A percentile compares a stretch with the other conserved stretches of the same genome.
These are phyloP conservation scores for Lycaon pictus DNA, from an alignment of 2,113 vertebrate species.

Conservation along the genomic window DNA sequence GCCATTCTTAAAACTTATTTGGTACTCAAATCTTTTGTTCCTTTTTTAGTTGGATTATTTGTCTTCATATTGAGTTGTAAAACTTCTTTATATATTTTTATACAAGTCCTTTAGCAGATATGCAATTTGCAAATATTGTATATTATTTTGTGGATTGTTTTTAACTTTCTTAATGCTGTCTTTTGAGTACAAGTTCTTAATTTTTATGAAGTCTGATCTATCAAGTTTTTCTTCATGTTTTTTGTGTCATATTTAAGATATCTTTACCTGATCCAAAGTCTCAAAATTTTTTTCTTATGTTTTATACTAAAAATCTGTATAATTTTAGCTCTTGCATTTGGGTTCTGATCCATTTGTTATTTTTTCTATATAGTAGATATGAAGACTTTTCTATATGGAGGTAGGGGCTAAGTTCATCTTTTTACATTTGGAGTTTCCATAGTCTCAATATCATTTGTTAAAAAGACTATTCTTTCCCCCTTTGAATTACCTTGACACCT, in stretches of 20 bases:
- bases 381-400: background rate
- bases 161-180: background rate
- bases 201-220: constrained; percentile 5
- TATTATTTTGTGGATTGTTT: background rate
- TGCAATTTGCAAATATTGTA: background rate
- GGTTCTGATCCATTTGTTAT: background rate
- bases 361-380: background rate
- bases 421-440: background rate
- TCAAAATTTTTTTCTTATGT: background rate
- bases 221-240: background rate
- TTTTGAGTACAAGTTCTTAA: constrained; percentile 1
- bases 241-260: constrained; percentile 1
- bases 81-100: background rate
- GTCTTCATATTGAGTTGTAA: background rate
- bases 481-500: background rate
- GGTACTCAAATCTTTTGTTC: background rate
- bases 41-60: background rate
- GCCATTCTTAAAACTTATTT: background rate
- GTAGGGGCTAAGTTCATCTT: background rate
- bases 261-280: background rate
- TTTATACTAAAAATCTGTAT: background rate
- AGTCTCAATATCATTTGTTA: background rate
- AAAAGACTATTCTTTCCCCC: background rate
- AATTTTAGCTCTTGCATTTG: background rate
- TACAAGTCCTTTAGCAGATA: background rate